Percentiles rank a stretch among this genome's conserved stretches.
Evolutionary conservation across 2,888 invertebrate genomes (phyloP).

Genomic region (Cactoblastis cactorum): DNA sequence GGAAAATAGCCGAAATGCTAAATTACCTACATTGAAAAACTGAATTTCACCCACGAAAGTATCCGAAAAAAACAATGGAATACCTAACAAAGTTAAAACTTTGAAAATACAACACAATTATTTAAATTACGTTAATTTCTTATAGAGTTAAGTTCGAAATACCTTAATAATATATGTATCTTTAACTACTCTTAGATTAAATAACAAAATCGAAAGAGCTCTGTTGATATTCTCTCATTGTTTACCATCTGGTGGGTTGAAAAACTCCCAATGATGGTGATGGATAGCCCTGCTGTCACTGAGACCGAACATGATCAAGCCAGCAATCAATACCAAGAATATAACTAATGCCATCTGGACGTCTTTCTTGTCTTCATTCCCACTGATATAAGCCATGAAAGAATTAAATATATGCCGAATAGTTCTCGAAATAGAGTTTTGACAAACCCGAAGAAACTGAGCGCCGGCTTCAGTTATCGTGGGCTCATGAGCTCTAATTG

Average conservation of each 20-base stretch:
- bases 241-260: conserved; percentile 87
- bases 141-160: neutral
- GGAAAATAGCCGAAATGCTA: no score
- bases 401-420: conserved; percentile 84
- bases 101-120: neutral
- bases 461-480: conserved; percentile 84
- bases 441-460: conserved; percentile 85
- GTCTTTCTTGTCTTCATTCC: conserved; percentile 84
- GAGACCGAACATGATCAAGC: conserved; percentile 86
- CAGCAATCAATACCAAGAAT: conserved; percentile 87
- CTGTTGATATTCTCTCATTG: conserved; percentile 33
- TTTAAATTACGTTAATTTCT: neutral
- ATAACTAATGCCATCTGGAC: conserved; percentile 88
- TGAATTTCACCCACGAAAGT: neutral
- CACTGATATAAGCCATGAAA: conserved; percentile 80
- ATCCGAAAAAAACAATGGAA: neutral
- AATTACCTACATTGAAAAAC: no score
- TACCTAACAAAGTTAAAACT: neutral
- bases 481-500: conserved; percentile 77
- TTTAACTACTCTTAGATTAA: neutral
- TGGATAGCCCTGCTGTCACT: conserved; percentile 86
- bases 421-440: conserved; percentile 81
- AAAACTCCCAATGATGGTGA: conserved; percentile 93
- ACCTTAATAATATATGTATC: neutral
- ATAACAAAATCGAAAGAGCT: neutral